Conservation (phyloP, 1,140 invertebrate genomes). For the Pissodes strobi region DNA sequence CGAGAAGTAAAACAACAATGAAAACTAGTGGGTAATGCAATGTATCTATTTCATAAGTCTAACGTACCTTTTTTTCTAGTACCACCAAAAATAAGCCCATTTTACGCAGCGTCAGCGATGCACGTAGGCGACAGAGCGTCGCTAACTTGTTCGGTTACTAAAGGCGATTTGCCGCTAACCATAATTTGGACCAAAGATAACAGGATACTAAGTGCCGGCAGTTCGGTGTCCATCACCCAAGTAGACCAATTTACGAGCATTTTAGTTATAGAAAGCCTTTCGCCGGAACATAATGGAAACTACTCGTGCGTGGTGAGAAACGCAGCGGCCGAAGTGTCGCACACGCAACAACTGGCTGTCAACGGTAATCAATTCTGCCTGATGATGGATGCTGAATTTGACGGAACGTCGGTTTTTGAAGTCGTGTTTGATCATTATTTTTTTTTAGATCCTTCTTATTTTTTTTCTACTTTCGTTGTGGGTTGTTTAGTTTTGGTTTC, state of each 20-base stretch:
- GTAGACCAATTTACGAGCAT: slow-evolving; percentile 79
- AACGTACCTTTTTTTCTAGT: slow-evolving; percentile 64
- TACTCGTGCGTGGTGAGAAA: slow-evolving; percentile 76
- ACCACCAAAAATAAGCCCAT: slow-evolving; percentile 79
- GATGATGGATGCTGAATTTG: slow-evolving; percentile 33
- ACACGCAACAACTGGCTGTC: slow-evolving; percentile 75
- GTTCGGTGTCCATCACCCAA: slow-evolving; percentile 70
- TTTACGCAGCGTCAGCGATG: slow-evolving; percentile 71
- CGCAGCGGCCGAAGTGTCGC: slow-evolving; percentile 71
- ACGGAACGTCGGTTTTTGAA: slow-evolving; percentile 11
- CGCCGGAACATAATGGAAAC: slow-evolving; percentile 77
- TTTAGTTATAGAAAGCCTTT: slow-evolving; percentile 77
- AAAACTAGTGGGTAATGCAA: too few species aligned
- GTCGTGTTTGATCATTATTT: slow-evolving; percentile 38
- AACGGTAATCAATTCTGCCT: slow-evolving; percentile 68
- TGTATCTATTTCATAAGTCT: too few species aligned
- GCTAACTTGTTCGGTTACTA: slow-evolving; percentile 76
- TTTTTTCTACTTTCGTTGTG: slow-evolving; percentile 45
- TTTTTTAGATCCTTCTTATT: slow-evolving; percentile 7
- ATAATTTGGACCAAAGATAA: slow-evolving; percentile 80
- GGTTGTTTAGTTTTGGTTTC: slow-evolving; percentile 13
- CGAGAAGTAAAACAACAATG: too few species aligned
- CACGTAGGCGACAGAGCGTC: slow-evolving; percentile 78
- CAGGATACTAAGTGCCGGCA: slow-evolving; percentile 63
- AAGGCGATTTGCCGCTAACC: slow-evolving; percentile 76